phyloP scores from a whole-genome alignment of 92 coral and sea anemone species.

The Palythoa caribaeorum region DNA sequence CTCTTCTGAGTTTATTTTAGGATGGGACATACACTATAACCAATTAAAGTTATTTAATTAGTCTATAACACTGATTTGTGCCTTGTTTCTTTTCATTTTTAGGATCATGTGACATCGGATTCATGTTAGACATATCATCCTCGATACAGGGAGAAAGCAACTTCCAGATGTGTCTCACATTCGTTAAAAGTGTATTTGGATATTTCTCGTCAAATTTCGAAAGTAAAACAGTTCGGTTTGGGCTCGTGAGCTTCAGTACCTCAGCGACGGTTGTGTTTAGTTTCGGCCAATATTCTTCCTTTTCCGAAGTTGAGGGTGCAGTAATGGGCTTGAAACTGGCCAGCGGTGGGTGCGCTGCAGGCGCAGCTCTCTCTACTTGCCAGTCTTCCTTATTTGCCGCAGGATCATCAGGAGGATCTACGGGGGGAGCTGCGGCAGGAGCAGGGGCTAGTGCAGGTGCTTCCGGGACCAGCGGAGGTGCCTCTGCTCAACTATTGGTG shows the following conservation, averaged over 20 bases:
- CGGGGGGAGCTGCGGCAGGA: conserved; percentile 37
- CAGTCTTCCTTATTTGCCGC: conserved; percentile 28
- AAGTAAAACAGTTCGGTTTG: conserved; percentile 44
- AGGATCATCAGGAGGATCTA: conserved; percentile 44
- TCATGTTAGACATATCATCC: conserved; percentile 43
- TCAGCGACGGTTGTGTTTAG: conserved; percentile 42
- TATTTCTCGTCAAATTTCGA: conserved; percentile 22
- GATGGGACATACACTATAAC: no score
- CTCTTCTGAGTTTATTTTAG: no score
- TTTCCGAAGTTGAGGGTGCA: conserved; percentile 39
- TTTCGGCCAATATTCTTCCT: conserved; percentile 34
- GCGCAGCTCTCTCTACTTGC: conserved; percentile 39
- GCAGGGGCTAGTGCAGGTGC: conserved; percentile 22
- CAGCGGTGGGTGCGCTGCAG: conserved; percentile 53
- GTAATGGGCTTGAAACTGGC: conserved; percentile 32
- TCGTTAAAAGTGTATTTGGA: conserved; percentile 41
- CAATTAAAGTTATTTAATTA: neutral
- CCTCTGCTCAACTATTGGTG: conserved; percentile 69
- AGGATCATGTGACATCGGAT: conserved; percentile 40
- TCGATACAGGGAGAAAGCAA: conserved; percentile 33
- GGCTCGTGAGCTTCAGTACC: conserved; percentile 35
- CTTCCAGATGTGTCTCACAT: conserved; percentile 46
- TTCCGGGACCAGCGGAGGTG: conserved; percentile 31
- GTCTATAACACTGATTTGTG: neutral
- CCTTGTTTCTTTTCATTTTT: neutral